phyloP scores from a whole-genome alignment of 2,797 vertebrate genomes.

The Sebastes wilsoni region DNA sequence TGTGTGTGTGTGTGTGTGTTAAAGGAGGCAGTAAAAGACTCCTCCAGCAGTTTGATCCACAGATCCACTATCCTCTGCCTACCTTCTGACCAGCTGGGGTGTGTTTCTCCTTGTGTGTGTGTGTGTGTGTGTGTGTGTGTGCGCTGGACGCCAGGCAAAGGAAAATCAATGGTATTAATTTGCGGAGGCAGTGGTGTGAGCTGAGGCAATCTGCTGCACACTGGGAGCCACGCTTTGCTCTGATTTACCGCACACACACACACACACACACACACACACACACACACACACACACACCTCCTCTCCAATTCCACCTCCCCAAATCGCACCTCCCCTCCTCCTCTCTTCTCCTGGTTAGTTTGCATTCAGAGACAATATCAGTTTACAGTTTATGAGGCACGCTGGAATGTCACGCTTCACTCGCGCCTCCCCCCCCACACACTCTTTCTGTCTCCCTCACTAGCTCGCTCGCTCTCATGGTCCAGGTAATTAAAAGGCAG shows the following conservation, averaged over 20 bases:
- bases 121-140: neutral
- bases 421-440: neutral
- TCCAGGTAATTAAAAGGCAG: constrained; percentile 79
- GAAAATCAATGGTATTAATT: constrained; percentile 87
- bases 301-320: constrained; percentile 39
- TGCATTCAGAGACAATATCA: constrained; percentile 72
- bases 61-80: constrained; percentile 48
- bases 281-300: constrained; percentile 1
- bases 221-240: constrained; percentile 65
- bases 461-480: constrained; percentile 19
- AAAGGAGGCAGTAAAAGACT: constrained; percentile 39
- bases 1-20: neutral
- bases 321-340: constrained; percentile 50
- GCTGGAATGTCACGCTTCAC: constrained; percentile 67
- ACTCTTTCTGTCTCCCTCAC: neutral
- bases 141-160: constrained; percentile 65
- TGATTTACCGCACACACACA: constrained; percentile 54
- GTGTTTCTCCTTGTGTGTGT: neutral
- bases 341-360: constrained; percentile 47
- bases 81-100: constrained; percentile 43
- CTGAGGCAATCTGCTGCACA: constrained; percentile 82
- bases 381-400: constrained; percentile 75
- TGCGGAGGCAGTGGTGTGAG: constrained; percentile 83
- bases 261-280: constrained; percentile 6
- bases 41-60: constrained; percentile 47